Evolutionary conservation across 2,888 invertebrate genomes (phyloP), one percentile per base, ranked within the genome.

Genomic region (Ormyrus rosae): DNA sequence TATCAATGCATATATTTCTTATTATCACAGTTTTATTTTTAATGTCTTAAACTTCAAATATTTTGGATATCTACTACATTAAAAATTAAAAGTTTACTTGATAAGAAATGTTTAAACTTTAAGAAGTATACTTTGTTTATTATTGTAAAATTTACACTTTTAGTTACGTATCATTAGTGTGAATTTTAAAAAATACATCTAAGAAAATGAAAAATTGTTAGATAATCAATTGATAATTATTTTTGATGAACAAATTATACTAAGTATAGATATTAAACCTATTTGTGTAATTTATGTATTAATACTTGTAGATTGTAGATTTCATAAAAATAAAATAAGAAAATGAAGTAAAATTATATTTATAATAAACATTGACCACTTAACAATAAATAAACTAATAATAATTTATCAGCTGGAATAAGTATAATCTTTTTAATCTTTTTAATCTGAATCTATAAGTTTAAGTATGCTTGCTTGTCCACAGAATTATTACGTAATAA

Each of bases 231-330:
- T 10, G 53, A 81, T 68, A 65, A 75, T 69, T 81, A 81, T 81
- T 81, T 81, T 81, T 81, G 81, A 81, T 81, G 78, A 79, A 81
- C 64, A 79, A 75, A 79, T 13, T 79, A 69, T 78, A 64, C 45
- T 73, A 76, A 55, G 55, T 72, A 61, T 79, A 56, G 64, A 73
- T 79, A 68, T 75, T 81, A 70, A 70, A 75, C 50, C 11, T 78
- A 81, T 71, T 76, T 81, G 68, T 81, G 76, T 78, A 76, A 81
- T 81, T 79, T 76, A 79, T 79, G 72, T 78, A 79, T 64, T 63
- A 72, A 76, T 71, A 81, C 63, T 67, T 81, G 58, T 72, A 76
- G 76, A 61, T 67, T 81, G 58, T 72, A 76, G 76, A 61, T 78
- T 81, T 81, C 78, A 48, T 60, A 74, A 73, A 68, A 81, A 81